These are phyloP conservation scores for Drosophila flavopinicola DNA, from an alignment of 2,888 invertebrate species.

Conservation along the genomic window DNA sequence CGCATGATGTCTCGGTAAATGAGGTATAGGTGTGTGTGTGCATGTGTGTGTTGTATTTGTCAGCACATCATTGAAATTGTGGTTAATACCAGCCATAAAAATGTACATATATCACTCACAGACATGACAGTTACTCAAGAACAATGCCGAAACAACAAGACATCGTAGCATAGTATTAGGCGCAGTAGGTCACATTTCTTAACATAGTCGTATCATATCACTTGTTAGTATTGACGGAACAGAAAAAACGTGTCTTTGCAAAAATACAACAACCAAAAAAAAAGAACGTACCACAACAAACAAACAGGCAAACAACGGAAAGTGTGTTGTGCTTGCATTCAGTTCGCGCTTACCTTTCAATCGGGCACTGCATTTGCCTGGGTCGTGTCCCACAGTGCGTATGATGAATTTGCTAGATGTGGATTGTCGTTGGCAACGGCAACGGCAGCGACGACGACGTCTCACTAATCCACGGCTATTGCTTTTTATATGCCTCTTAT, in stretches of 20 bases:
- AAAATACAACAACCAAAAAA: constrained; percentile 10
- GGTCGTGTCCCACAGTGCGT: constrained; percentile 68
- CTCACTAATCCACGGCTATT: constrained; percentile 63
- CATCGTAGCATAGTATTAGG: constrained; percentile 49
- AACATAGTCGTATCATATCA: constrained; percentile 15
- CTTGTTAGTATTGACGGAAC: constrained; percentile 38
- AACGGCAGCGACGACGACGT: constrained; percentile 22
- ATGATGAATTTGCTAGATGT: constrained; percentile 64
- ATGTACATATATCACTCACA: constrained; percentile 29
- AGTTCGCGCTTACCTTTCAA: constrained; percentile 52
- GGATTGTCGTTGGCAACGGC: constrained; percentile 57
- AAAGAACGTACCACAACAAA: constrained; percentile 15
- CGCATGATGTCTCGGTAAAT: constrained; percentile 9
- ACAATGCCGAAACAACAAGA: constrained; percentile 45
- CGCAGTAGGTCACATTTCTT: constrained; percentile 24
- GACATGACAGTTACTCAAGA: constrained; percentile 22
- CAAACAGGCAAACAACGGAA: constrained; percentile 18
- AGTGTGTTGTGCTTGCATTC: constrained; percentile 10
- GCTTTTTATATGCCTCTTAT: constrained; percentile 40
- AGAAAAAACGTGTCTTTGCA: constrained; percentile 34
- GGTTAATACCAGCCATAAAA: constrained; percentile 64
- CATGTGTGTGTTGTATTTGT: constrained; percentile 46
- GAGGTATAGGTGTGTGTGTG: constrained; percentile 5
- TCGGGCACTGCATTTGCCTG: constrained; percentile 67
- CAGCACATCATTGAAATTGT: constrained; percentile 61